These are phyloP conservation scores for Orchesellides sinensis DNA, from an alignment of 2,888 invertebrate genomes.

Conservation along the genomic window DNA sequence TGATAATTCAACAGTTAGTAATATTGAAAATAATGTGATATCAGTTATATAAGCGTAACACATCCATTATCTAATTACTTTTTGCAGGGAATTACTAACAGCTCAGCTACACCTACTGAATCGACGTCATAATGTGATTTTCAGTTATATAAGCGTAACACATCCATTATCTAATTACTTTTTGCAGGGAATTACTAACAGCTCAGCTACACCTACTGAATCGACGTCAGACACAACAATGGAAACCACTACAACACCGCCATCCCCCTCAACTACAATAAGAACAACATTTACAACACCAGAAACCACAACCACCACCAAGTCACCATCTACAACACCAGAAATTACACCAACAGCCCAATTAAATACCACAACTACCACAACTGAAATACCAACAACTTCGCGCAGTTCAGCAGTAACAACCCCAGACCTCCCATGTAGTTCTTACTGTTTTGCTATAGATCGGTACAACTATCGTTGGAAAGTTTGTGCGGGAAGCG, in stretches of 20 bases:
- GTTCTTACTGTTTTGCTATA: neutral
- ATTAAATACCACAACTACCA: slow-evolving; percentile 4
- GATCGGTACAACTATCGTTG: slow-evolving; percentile 35
- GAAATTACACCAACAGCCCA: slow-evolving; percentile 6
- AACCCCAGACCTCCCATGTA: neutral
- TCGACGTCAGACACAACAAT: neutral
- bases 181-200: too few species aligned
- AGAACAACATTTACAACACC: neutral
- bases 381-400: neutral
- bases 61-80: too few species aligned
- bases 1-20: neutral
- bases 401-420: neutral
- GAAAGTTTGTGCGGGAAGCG: slow-evolving; percentile 51
- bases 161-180: too few species aligned
- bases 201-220: neutral
- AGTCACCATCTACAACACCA: neutral
- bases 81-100: too few species aligned
- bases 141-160: too few species aligned
- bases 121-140: neutral
- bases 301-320: neutral
- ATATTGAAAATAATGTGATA: too few species aligned
- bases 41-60: too few species aligned
- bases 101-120: neutral
- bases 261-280: neutral
- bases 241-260: neutral